Evolutionary conservation across 2,113 vertebrate species (phyloP).

Genomic region (Caracal caracal): DNA sequence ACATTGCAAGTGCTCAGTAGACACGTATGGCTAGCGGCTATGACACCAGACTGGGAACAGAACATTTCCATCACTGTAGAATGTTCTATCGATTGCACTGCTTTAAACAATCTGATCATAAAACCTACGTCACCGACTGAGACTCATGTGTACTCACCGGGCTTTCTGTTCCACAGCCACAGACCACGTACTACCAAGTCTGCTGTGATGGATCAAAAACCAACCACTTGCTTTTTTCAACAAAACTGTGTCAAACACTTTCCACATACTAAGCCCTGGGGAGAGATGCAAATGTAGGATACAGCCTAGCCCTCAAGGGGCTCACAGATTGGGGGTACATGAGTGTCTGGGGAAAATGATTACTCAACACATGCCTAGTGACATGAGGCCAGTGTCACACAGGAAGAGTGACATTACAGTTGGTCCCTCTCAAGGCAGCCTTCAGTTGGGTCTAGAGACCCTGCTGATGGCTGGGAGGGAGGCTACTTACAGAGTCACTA

Average conservation of each 20-base stretch:
- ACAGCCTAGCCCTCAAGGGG: not conserved
- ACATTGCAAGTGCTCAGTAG: not conserved
- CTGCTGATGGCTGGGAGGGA: not conserved
- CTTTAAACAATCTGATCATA: not conserved
- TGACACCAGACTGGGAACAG: fast-evolving
- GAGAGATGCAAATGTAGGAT: not conserved
- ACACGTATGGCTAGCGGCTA: not conserved
- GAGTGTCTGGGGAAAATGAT: not conserved
- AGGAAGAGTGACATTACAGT: not conserved
- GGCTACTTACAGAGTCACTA: not conserved
- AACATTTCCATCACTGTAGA: not conserved
- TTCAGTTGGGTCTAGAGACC: not conserved
- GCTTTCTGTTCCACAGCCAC: not conserved
- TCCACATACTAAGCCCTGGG: not conserved
- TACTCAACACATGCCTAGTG: not conserved
- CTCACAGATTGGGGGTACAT: no score
- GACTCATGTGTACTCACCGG: fast-evolving
- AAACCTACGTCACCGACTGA: not conserved
- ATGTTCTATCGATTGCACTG: not conserved
- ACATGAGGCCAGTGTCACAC: not conserved
- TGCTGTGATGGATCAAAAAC: not conserved
- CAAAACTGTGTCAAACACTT: not conserved
- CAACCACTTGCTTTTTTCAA: not conserved
- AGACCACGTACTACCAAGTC: not conserved
- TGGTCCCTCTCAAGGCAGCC: not conserved